Base-by-base conservation (phyloP, 2,888 invertebrate species). In the Ectobius pallidus region DNA sequence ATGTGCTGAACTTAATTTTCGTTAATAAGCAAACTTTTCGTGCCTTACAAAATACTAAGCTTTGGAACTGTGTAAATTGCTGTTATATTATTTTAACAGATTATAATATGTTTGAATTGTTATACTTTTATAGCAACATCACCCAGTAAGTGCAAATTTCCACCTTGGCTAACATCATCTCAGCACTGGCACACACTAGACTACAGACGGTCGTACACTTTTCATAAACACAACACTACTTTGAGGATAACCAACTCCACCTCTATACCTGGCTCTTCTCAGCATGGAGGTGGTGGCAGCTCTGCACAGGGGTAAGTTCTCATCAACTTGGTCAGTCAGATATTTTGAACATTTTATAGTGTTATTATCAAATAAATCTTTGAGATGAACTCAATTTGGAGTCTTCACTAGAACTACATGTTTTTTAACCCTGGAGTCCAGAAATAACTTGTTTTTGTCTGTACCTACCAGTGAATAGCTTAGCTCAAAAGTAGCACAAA, bases 161-260 rank as follows among this genome's bases (percentile, higher is more conserved):
- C 95, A 1, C 86, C 88, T 22, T 96, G 95, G 95, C 88, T 95
- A 85, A 93, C 93, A 77, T 91, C 90, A 80, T 91, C 90, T 73
- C 88, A 90, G 80, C 93, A 94, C 79, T 96, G 96, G 95, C 94
- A 95, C 84, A 94, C 95, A 62, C 86, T 96, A 80, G 94, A 95
- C 87, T 92, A 93, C 82, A 89, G 91, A 80, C 90, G 91, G 79
- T 92, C 93, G 79, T 95, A 95, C 85, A 92, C 92, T 78, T 95
- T 95, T 85, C 93, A 93, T 84, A 90, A 92, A 82, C 87, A 90
- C 77, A 92, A 92, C 82, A 90, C 91, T n/a, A 91, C 91, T 3
- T 84, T 92, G 25, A 85, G 90, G 78, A 90, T 92, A 78, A 89
- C 89, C 73, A 90, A 85, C 79, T 80, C 81, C 49, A 83, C 84